These are phyloP conservation scores for Pitangus sulphuratus DNA, from an alignment of 2,797 vertebrate species.

Conservation along the genomic window DNA sequence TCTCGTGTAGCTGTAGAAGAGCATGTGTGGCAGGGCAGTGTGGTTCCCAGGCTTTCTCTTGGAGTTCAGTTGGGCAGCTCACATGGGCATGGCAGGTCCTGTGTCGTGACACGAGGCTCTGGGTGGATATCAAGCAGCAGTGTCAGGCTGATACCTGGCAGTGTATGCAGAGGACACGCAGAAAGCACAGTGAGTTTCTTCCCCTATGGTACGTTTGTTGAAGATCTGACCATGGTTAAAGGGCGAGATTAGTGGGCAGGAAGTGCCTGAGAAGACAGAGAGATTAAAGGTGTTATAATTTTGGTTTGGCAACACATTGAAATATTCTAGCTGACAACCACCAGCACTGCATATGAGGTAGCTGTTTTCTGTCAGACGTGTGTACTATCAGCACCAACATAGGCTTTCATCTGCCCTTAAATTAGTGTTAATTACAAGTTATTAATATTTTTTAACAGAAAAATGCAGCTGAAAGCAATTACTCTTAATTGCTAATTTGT, in stretches of 20 bases:
- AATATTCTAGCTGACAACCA: background rate
- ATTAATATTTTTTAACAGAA: conserved; percentile 9
- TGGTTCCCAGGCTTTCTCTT: background rate
- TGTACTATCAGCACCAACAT: background rate
- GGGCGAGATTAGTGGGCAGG: conserved; percentile 9
- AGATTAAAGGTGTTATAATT: conserved; percentile 35
- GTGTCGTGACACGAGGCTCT: fast-evolving
- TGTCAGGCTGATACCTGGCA: background rate
- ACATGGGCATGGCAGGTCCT: fast-evolving
- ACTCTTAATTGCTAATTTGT: conserved; percentile 50
- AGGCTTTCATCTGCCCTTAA: conserved; percentile 52
- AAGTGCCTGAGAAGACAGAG: conserved; percentile 16
- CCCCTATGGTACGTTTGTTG: background rate
- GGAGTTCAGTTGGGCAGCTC: background rate
- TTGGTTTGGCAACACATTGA: background rate
- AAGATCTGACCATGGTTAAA: background rate
- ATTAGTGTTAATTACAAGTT: conserved; percentile 54
- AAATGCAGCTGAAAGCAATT: conserved; percentile 66
- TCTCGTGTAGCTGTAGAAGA: background rate
- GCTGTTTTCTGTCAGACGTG: conserved; percentile 35
- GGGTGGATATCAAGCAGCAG: background rate
- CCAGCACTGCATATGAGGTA: background rate
- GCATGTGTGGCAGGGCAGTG: background rate
- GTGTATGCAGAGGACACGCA: background rate
- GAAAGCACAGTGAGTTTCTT: background rate